Percentiles rank a stretch among this genome's conserved stretches.
Conservation (phyloP, 2,797 vertebrate genomes). For the Heterohyrax brucei region DNA sequence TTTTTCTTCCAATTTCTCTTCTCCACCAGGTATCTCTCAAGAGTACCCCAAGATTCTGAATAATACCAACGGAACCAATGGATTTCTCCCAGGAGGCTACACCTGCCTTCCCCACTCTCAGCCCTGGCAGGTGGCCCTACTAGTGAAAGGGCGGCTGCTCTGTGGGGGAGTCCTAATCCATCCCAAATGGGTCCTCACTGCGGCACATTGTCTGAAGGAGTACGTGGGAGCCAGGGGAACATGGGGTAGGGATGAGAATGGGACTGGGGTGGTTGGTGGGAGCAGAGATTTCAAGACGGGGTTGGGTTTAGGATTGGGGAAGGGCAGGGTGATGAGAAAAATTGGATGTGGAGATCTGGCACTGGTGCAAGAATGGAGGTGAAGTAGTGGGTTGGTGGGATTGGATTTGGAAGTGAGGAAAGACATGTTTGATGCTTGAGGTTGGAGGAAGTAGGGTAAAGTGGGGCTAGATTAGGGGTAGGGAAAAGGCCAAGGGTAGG, state of each 20-base stretch:
- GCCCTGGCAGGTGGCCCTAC: conserved; percentile 91
- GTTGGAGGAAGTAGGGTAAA: background rate
- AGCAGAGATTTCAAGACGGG: background rate
- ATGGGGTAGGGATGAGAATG: background rate
- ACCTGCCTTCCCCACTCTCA: conserved; percentile 90
- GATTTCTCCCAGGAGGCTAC: conserved; percentile 82
- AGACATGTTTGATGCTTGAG: background rate
- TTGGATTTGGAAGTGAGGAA: background rate
- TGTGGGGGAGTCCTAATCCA: conserved; percentile 88
- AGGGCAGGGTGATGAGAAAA: background rate
- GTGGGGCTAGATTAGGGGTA: background rate
- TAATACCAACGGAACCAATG: conserved; percentile 66
- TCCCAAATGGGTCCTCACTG: conserved; percentile 86
- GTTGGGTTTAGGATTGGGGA: background rate
- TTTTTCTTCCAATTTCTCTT: background rate
- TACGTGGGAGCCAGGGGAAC: conserved; percentile 59
- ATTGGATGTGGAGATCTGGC: background rate
- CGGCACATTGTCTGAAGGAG: conserved; percentile 87
- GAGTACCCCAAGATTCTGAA: conserved; percentile 82
- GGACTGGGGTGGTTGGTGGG: background rate
- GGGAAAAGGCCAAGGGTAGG: background rate
- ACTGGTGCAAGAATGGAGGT: background rate
- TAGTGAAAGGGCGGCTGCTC: conserved; percentile 82
- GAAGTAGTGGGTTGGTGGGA: background rate
- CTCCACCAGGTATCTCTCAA: conserved; percentile 64